Conservation (phyloP, 2,888 invertebrate genomes). For the Hypomecis atomaria region DNA sequence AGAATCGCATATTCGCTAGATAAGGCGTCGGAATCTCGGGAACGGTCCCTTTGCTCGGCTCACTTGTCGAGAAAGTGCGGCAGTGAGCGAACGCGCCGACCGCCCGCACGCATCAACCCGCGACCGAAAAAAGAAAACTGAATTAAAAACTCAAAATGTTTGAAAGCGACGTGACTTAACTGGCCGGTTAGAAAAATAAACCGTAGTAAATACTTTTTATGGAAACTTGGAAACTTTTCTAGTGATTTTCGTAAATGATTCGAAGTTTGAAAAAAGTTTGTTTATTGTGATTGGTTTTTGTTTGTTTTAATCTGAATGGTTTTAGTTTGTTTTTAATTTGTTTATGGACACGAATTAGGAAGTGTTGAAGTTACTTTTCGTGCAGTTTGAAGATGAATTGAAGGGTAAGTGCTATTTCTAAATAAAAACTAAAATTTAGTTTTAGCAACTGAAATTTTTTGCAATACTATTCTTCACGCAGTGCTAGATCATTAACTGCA, state of each 20-base stretch:
- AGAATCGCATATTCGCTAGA: conserved; percentile 53
- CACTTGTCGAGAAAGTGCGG: conserved; percentile 67
- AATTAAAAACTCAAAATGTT: conserved; percentile 56
- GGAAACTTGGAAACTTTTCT: conserved; percentile 37
- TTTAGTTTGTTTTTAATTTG: conserved; percentile 9
- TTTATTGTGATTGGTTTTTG: conserved; percentile 26
- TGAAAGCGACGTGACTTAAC: conserved; percentile 57
- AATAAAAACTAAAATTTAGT: too few species aligned
- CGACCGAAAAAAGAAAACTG: conserved; percentile 43
- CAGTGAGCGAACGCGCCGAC: conserved; percentile 59
- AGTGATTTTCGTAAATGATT: conserved; percentile 38
- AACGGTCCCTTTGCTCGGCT: conserved; percentile 58
- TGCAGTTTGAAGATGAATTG: conserved; percentile 5
- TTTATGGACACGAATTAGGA: neutral
- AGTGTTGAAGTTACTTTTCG: neutral
- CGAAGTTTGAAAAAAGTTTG: conserved; percentile 37
- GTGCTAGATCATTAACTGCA: too few species aligned
- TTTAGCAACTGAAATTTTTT: too few species aligned
- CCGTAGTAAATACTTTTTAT: conserved; percentile 37
- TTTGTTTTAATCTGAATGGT: conserved; percentile 28
- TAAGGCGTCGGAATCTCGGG: conserved; percentile 52
- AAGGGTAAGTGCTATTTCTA: conserved; percentile 1
- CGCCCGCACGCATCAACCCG: conserved; percentile 44
- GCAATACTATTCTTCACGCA: too few species aligned
- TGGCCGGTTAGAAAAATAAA: conserved; percentile 40